Conservation (phyloP, 1,140 invertebrate genomes). For the Lordiphosa mommai region DNA sequence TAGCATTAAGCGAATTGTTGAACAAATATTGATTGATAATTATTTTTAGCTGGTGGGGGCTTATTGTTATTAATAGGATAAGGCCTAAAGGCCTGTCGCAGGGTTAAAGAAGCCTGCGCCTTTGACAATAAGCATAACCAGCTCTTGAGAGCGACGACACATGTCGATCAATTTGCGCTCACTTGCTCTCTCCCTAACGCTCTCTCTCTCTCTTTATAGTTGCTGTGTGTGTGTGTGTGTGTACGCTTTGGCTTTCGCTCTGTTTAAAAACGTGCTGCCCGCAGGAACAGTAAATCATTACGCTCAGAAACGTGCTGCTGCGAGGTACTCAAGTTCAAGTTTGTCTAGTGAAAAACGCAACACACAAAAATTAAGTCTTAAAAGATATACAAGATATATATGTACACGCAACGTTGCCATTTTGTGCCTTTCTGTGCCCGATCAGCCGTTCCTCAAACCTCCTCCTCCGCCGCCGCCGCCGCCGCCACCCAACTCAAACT, state of each 20-base stretch:
- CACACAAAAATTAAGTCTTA: slow-evolving; percentile 20
- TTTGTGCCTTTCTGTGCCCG: slow-evolving; percentile 25
- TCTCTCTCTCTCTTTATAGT: slow-evolving; percentile 9
- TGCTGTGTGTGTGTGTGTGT: slow-evolving; percentile 14
- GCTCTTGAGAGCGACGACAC: slow-evolving; percentile 2
- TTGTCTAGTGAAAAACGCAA: slow-evolving; percentile 25
- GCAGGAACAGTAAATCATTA: slow-evolving; percentile 72
- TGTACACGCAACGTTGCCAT: slow-evolving; percentile 26
- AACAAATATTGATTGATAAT: slow-evolving; percentile 35
- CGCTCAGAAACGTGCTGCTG: slow-evolving; percentile 66
- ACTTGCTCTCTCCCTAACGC: slow-evolving; percentile 14
- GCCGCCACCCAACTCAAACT: neutral
- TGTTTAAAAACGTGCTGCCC: slow-evolving; percentile 69
- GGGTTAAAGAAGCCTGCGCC: slow-evolving; percentile 22
- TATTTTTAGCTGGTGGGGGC: slow-evolving; percentile 16
- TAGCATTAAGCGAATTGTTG: slow-evolving; percentile 55
- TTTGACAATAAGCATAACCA: slow-evolving; percentile 1
- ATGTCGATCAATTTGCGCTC: slow-evolving; percentile 4
- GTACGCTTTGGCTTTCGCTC: slow-evolving; percentile 43
- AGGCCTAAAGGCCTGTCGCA: neutral
- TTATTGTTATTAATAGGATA: slow-evolving; percentile 29
- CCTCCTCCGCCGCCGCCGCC: slow-evolving; percentile 20
- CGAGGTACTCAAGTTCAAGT: slow-evolving; percentile 61
- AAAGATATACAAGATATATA: slow-evolving; percentile 33
- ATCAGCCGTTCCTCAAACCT: slow-evolving; percentile 21